Conservation (phyloP, 2,797 vertebrate genomes). For the Nasua narica region DNA sequence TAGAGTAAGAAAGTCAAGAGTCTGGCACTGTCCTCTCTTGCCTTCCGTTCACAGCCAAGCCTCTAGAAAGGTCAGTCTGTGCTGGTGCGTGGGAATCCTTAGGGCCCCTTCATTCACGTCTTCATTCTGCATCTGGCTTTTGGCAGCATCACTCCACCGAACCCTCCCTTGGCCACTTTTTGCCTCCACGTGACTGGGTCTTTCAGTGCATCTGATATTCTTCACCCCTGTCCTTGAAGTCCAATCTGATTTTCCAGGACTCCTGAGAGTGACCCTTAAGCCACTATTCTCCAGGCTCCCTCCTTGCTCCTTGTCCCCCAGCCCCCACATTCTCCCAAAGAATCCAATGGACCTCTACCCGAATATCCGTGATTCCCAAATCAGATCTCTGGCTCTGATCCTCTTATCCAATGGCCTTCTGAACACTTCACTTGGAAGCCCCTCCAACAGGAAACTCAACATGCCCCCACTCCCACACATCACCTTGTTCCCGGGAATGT, state of each 20-base stretch:
- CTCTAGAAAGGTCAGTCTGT: neutral
- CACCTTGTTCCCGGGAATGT: neutral
- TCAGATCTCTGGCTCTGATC: neutral
- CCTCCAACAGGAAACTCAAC: neutral
- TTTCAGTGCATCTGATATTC: neutral
- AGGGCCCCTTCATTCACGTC: neutral
- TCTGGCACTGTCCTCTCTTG: neutral
- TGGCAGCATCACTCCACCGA: neutral
- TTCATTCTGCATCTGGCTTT: neutral
- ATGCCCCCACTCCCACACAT: neutral
- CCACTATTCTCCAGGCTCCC: neutral
- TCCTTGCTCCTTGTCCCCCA: neutral
- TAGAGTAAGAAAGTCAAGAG: too few relatives aligned
- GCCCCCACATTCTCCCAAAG: neutral
- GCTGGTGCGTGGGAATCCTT: accelerated
- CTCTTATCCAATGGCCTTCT: neutral
- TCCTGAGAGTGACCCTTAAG: neutral
- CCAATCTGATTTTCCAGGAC: neutral
- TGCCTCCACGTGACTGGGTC: neutral
- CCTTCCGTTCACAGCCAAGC: neutral
- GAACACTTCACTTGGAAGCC: neutral
- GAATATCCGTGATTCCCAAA: neutral
- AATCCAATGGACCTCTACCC: neutral
- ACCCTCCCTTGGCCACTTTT: neutral
- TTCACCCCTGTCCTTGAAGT: neutral